Base-by-base conservation (phyloP, 2,888 invertebrate genomes). In the Callimorpha dominula region DNA sequence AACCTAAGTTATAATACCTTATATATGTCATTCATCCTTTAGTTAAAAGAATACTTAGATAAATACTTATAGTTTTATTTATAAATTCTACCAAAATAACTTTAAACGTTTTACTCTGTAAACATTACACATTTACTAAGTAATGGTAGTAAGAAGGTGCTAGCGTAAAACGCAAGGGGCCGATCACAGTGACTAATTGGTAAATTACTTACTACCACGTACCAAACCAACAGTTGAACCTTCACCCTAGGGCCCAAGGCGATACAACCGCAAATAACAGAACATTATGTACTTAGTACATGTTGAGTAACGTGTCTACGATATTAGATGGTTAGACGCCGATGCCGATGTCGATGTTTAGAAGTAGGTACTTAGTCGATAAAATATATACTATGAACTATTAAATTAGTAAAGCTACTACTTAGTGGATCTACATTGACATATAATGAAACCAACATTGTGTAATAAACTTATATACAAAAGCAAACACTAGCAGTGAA, bases 171-270 rank as follows among this genome's bases (percentile, higher is more conserved):
- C 89, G 88, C 87, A 88, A 90, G 88, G 83, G 86, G 81, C 83
- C 86, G 85, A 87, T 89, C 86, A 84, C 81, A 86, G 86, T 83
- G 85, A 88, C 87, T 92, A 90, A 92, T 91, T 90, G 89, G 89
- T 82, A 87, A 91, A 92, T 89, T 89, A 87, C 86, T 74, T 31
- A 31, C 31, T 31, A 74, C 78, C 80, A 83, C 79, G 72, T 65
- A 50, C 69, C 17, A 63, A 49, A 68, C 20, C 49, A 54, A 52
- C 50, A 66, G 82, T 81, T 85, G 86, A 75, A 81, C 78, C 79
- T 81, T 81, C 70, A 84, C 82, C 65, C 76, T 65, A 42, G 70
- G 67, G 70, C 80, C 77, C 52, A 69, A 62, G 80, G 83, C 78
- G 67, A 75, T 72, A 65, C 46, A 70, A 70, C 66, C 62, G 69